A percentile compares a stretch with the other conserved stretches of the same genome.
Evolutionary conservation across 2,113 vertebrate genomes (phyloP).

Genomic region (Paraplagusia blochii): DNA sequence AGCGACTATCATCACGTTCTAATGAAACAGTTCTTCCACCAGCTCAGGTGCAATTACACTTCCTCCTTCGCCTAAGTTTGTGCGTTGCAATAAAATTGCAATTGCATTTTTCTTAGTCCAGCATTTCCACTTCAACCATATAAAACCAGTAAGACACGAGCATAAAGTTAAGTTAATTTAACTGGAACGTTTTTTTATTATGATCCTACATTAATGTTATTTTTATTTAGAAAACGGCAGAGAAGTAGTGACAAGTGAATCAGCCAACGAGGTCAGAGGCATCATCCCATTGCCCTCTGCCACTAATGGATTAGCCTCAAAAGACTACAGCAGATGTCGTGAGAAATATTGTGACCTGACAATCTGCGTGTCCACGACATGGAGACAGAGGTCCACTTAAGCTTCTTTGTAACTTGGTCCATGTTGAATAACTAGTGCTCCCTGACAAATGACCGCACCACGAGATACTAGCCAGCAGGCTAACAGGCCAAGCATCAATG

Average conservation of each 20-base stretch:
- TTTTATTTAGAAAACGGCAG: too few species aligned
- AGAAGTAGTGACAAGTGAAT: background rate
- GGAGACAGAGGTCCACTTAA: background rate
- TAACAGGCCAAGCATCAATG: conserved; percentile 54
- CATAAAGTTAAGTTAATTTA: too few species aligned
- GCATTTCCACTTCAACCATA: too few species aligned
- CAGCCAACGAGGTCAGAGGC: conserved; percentile 15
- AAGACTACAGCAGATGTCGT: conserved; percentile 17
- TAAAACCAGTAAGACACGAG: too few species aligned
- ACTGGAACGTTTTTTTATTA: too few species aligned
- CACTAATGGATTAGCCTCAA: conserved; percentile 51
- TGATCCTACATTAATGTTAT: too few species aligned
- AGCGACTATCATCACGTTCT: too few species aligned
- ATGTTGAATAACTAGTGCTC: background rate
- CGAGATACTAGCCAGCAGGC: conserved; percentile 43
- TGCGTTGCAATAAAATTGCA: too few species aligned
- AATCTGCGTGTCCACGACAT: background rate
- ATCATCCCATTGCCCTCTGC: conserved; percentile 41
- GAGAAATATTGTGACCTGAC: background rate
- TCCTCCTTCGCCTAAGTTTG: too few species aligned
- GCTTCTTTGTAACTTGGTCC: background rate
- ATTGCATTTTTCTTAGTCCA: too few species aligned
- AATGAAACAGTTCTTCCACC: too few species aligned
- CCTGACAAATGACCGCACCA: conserved; percentile 43
- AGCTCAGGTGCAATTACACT: too few species aligned